Evolutionary conservation across 2,797 vertebrate species (phyloP), one percentile per base, ranked within the genome.

Genomic region (Esox lucius): DNA sequence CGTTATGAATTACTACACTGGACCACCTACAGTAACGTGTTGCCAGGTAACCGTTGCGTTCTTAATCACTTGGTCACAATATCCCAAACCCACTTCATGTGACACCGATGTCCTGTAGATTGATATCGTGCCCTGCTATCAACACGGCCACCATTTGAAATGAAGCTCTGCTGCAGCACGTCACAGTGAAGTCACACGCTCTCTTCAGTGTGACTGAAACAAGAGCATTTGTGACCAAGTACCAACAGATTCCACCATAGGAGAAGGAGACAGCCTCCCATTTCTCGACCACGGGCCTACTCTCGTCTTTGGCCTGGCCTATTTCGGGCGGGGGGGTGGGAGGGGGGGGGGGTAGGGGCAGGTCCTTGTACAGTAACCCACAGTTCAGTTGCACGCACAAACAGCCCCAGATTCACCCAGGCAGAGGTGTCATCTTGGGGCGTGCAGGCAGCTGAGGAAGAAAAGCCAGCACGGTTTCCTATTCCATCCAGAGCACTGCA

Each of bases 341-440:
- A n/a, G 11, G 8, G 28, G 28, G 28, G 28, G 3, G 31, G 28
- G n/a, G n/a, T n/a, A n/a, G n/a, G n/a, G n/a, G n/a, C n/a, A n/a
- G n/a, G 19, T 17, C 17, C 69, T 5, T 13, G n/a, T 19, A 35
- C 22, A 71, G 16, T 26, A 33, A n/a, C 33, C 26, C 24, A 68
- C 66, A 46, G 17, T 22, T 49, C 75, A 72, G 81, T 84, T 62
- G 81, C 81, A 13, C 4, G 76, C 76, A 77, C 77, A 73, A 82
- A 80, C 81, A 82, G 76, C 85, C 76, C 64, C 53, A 59, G n/a
- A 71, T 83, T 85, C 72, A 87, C 83, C 82, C n/a, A 66, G 28
- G 68, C 79, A 53, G 59, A 53, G 59, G 66, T 76, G 78, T 80
- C 76, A 35, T 78, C 81, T 72, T 76, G 67, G 70, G 65, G 71